phyloP scores from a whole-genome alignment of 2,797 vertebrate genomes.

The Sebastes itinus region DNA sequence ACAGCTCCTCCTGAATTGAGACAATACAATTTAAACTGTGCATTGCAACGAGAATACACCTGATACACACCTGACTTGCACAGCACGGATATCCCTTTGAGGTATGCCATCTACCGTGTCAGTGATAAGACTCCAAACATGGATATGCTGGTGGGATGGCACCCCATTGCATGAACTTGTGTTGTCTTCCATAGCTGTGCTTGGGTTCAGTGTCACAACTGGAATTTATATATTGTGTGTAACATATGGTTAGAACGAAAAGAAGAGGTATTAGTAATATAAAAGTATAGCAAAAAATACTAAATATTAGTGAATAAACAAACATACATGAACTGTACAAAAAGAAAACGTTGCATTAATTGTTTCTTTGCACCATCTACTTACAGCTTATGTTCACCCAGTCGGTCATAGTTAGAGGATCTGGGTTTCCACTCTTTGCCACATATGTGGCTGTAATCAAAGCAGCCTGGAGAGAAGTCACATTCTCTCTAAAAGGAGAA shows the following conservation, averaged over 20 bases:
- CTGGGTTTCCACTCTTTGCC: constrained; percentile 85
- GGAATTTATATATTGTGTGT: constrained; percentile 21
- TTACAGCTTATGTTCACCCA: constrained; percentile 92
- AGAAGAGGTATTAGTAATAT: neutral
- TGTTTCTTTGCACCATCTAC: constrained; percentile 60
- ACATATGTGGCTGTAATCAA: constrained; percentile 83
- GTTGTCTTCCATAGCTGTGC: constrained; percentile 26
- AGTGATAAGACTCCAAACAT: constrained; percentile 77
- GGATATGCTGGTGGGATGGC: constrained; percentile 86
- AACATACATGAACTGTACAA: neutral
- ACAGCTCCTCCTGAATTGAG: neutral
- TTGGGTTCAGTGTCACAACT: constrained; percentile 73
- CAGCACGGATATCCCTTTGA: constrained; percentile 82
- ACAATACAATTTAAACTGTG: neutral
- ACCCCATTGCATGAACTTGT: constrained; percentile 82
- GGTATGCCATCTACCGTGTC: constrained; percentile 80
- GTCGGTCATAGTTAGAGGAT: constrained; percentile 70
- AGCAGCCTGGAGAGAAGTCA: constrained; percentile 73
- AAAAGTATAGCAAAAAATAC: neutral
- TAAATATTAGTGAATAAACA: neutral
- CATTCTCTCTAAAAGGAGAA: constrained; percentile 76
- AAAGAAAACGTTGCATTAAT: neutral
- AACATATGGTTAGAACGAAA: neutral
- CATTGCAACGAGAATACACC: neutral
- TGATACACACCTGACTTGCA: constrained; percentile 85